Evolutionary conservation across 2,888 invertebrate species (phyloP), one percentile per base, ranked within the genome.

Genomic region (Ceriagrion tenellum): DNA sequence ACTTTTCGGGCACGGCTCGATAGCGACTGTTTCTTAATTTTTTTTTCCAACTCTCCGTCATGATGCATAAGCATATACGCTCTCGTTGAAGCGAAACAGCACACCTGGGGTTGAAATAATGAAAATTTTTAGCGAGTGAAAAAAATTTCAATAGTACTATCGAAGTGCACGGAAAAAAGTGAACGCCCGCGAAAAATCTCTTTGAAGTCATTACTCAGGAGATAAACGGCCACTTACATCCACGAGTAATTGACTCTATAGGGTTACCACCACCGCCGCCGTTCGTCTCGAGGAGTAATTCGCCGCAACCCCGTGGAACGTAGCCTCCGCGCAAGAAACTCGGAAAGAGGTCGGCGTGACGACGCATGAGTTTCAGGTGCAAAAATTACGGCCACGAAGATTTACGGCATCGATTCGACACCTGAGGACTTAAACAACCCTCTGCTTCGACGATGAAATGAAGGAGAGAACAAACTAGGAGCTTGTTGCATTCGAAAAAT

Each of bases 51-150:
- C 30, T 35, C 35, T 35, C 16, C 30, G 35, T 81, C 81, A 81
- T 81, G 81, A 81, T 81, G 81, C 81, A 81, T 81, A 35, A 81
- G 81, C 81, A 35, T 81, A 81, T 81, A 35, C 16, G 81, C 81
- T 81, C 81, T 81, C 81, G 18, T 26, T 81, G 81, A 35, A 81
- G 81, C 81, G 81, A 81, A 81, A 81, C 81, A 81, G 30, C 81
- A 13, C 30, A 35, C 69, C 69, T 69, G 81, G 35, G 35, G n/a
- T n/a, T 69, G 69, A 69, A 69, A 69, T 81, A 81, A 35, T 81
- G 81, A 81, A 81, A 81, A 35, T 81, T 81, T 35, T 26, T n/a
- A n/a, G n/a, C n/a, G 81, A 35, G 81, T 47, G 47, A 47, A 35
- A 81, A 81, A 81, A 81, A 81, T 26, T 35, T 35, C n/a, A n/a